Evolutionary conservation across 1,140 invertebrate genomes (phyloP).

Genomic region (Lepidotrigona ventralis): DNA sequence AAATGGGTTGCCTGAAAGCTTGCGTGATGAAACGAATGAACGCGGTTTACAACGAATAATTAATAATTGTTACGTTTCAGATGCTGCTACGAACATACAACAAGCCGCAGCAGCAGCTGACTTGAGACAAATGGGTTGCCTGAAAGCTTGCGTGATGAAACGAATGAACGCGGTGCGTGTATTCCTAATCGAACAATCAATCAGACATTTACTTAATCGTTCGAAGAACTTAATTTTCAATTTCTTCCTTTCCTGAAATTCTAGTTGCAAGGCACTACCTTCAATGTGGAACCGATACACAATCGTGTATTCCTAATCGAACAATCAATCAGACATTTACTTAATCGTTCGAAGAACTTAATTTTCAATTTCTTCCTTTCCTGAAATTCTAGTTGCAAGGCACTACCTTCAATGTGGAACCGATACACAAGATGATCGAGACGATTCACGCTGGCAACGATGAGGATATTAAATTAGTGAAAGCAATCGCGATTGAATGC

Average conservation of each 20-base stretch:
- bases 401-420: neutral
- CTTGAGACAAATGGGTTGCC: neutral
- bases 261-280: neutral
- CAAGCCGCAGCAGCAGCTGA: neutral
- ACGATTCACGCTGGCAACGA: conserved; percentile 8
- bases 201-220: neutral
- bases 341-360: neutral
- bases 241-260: neutral
- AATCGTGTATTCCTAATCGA: neutral
- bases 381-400: neutral
- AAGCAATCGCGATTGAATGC: neutral
- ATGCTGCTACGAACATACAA: neutral
- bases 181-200: neutral
- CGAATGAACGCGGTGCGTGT: conserved; percentile 12
- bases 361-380: neutral
- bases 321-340: neutral
- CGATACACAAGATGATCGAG: conserved; percentile 18
- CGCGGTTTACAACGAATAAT: too few relatives aligned
- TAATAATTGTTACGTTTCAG: neutral
- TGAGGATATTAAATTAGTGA: neutral
- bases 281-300: neutral
- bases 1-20: conserved; percentile 30
- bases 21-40: conserved; percentile 44
- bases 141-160: conserved; percentile 49
- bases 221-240: neutral